A percentile compares a stretch with the other conserved stretches of the same genome.
Conservation (phyloP, 2,888 invertebrate species). For the Laothoe populi region DNA sequence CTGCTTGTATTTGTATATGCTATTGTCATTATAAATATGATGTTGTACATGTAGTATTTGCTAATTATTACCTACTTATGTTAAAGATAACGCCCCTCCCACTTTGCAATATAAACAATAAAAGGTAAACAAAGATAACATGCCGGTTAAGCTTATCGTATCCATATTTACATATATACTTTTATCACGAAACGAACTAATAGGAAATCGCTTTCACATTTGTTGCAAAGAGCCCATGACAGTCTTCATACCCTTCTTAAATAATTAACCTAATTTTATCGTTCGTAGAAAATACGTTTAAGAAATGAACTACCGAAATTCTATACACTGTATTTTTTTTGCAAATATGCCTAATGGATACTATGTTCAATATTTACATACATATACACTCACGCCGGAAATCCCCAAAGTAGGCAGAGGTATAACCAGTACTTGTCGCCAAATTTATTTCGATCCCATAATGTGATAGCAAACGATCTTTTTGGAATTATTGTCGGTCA, state of each 20-base stretch:
- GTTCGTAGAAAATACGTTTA: not conserved
- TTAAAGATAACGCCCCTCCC: constrained; percentile 39
- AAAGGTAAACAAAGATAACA: constrained; percentile 61
- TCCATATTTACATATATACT: constrained; percentile 51
- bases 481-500: too few relatives aligned
- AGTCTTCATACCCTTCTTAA: not conserved
- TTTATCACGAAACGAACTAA: constrained; percentile 45
- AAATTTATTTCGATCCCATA: too few relatives aligned
- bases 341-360: not conserved
- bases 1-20: not conserved
- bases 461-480: too few relatives aligned
- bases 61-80: constrained; percentile 8
- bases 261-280: not conserved
- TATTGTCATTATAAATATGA: not conserved
- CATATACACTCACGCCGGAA: too few relatives aligned
- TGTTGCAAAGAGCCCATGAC: not conserved
- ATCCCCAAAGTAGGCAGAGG: too few relatives aligned
- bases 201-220: constrained; percentile 43
- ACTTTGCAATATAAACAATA: constrained; percentile 53
- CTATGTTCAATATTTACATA: too few relatives aligned
- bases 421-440: too few relatives aligned
- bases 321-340: not conserved
- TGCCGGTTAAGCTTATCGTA: constrained; percentile 53
- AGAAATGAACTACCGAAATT: not conserved
- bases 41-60: not conserved